phyloP scores from a whole-genome alignment of 2,113 vertebrate genomes.

The Menidia beryllina region DNA sequence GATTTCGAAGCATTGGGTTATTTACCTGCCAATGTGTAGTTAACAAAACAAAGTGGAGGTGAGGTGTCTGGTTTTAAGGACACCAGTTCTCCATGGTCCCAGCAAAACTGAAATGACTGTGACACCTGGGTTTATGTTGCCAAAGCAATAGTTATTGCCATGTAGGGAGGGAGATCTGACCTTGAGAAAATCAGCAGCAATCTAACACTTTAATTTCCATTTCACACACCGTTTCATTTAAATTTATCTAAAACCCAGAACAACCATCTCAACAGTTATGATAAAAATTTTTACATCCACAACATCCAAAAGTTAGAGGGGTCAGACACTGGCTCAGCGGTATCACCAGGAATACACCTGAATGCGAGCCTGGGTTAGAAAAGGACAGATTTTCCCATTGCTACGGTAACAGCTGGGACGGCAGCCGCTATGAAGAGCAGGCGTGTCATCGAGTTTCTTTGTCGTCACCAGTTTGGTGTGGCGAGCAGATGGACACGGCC shows the following conservation, averaged over 20 bases:
- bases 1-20: not conserved
- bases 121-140: conserved; percentile 31
- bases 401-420: conserved; percentile 72
- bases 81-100: conserved; percentile 5
- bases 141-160: conserved; percentile 49
- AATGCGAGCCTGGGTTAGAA: conserved; percentile 40
- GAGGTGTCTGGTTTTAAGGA: conserved; percentile 35
- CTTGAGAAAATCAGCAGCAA: conserved; percentile 83
- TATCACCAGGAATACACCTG: conserved; percentile 3
- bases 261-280: conserved; percentile 69
- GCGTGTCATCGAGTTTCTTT: conserved; percentile 68
- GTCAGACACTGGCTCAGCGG: conserved; percentile 44
- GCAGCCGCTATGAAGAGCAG: conserved; percentile 73
- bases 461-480: conserved; percentile 74
- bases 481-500: conserved; percentile 75
- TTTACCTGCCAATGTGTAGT: conserved; percentile 15
- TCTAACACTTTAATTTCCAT: conserved; percentile 83
- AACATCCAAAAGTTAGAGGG: conserved; percentile 57
- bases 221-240: conserved; percentile 83
- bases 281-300: conserved; percentile 70
- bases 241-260: conserved; percentile 78
- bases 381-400: conserved; percentile 39
- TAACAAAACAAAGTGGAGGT: conserved; percentile 25
- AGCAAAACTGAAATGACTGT: conserved; percentile 34
- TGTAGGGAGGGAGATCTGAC: conserved; percentile 74